A percentile compares a stretch with the other conserved stretches of the same genome.
Conservation (phyloP, 2,113 vertebrate species). For the Podilymbus podiceps region DNA sequence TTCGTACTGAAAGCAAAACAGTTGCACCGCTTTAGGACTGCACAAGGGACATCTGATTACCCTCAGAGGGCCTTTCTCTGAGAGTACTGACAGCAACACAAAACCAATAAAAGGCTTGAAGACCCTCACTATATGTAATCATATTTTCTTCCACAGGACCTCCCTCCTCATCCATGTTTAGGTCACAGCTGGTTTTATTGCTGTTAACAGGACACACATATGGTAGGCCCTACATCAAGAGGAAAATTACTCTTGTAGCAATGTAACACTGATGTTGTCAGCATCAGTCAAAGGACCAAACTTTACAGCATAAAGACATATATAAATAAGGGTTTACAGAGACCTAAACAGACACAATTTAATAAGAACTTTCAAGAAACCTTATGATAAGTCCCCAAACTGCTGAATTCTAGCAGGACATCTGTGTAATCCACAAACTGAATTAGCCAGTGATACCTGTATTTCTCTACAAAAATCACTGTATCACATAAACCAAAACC, state of each 20-base stretch:
- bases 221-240: neutral
- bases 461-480: neutral
- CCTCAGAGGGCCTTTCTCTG: neutral
- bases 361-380: neutral
- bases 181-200: neutral
- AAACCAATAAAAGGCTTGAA: neutral
- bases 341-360: neutral
- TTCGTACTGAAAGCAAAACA: neutral
- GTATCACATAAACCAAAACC: neutral
- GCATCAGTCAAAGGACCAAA: neutral
- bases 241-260: neutral
- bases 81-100: neutral
- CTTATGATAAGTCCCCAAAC: neutral
- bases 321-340: neutral
- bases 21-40: neutral
- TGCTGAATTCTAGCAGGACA: neutral
- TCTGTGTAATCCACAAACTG: neutral
- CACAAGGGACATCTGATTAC: neutral
- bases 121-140: neutral
- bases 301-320: neutral
- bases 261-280: neutral
- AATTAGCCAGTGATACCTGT: neutral
- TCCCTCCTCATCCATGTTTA: neutral
- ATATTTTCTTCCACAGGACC: neutral
- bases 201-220: neutral